phyloP scores from a whole-genome alignment of 2,797 vertebrate species.

The Gambelia wislizenii region DNA sequence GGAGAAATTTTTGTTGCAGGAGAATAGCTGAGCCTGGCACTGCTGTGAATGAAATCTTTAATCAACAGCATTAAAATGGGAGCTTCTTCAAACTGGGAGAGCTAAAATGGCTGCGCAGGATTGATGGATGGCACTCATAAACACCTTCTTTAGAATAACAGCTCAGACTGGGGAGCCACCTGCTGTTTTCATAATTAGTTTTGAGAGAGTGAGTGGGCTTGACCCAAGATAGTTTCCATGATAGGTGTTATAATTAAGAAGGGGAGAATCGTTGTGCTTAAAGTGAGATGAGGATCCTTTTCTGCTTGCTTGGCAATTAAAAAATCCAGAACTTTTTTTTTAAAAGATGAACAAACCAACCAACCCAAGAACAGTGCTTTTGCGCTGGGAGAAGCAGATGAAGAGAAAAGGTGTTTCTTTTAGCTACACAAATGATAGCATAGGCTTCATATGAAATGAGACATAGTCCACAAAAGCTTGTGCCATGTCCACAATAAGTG shows the following conservation, averaged over 20 bases:
- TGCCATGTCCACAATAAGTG: background rate
- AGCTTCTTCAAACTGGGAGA: slow-evolving; percentile 53
- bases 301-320: slow-evolving; percentile 43
- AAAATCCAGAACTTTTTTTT: slow-evolving; percentile 21
- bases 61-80: slow-evolving; percentile 67
- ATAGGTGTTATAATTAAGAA: slow-evolving; percentile 67
- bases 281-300: slow-evolving; percentile 30
- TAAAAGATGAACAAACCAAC: too few species aligned
- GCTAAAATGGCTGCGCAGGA: slow-evolving; percentile 43
- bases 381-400: background rate
- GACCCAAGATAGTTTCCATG: slow-evolving; percentile 60
- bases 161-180: slow-evolving; percentile 46
- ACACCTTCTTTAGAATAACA: slow-evolving; percentile 52
- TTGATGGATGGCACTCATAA: slow-evolving; percentile 63
- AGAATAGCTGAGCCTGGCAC: slow-evolving; percentile 65
- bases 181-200: slow-evolving; percentile 65
- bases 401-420: background rate
- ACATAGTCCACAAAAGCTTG: background rate
- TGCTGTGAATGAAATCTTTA: slow-evolving; percentile 59
- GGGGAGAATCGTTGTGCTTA: slow-evolving; percentile 51
- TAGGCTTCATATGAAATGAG: background rate
- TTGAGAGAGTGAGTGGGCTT: slow-evolving; percentile 44
- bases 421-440: background rate
- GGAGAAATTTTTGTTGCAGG: slow-evolving; percentile 64
- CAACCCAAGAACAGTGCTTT: background rate